Evolutionary conservation across 2,113 vertebrate species (phyloP).

Genomic region (Nothocercus nigrocapillus): DNA sequence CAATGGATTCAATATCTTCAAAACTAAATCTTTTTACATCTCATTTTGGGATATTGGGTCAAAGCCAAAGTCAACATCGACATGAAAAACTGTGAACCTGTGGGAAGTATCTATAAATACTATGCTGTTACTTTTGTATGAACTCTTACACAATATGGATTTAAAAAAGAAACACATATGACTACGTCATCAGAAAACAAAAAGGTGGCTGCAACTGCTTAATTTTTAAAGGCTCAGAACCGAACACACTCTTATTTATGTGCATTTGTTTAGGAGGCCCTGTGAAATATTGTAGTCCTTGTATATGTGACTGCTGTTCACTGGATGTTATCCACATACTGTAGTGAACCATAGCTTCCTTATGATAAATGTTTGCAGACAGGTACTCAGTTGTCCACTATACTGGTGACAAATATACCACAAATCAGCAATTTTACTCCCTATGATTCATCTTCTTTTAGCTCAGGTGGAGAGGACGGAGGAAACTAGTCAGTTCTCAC

Average conservation of each 20-base stretch:
- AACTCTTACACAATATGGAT: not conserved
- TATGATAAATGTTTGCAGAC: not conserved
- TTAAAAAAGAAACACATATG: not conserved
- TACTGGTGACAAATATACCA: not conserved
- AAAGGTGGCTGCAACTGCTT: not conserved
- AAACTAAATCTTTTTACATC: not conserved
- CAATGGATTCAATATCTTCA: not conserved
- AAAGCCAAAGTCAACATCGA: not conserved
- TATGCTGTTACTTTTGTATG: not conserved
- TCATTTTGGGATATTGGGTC: not conserved
- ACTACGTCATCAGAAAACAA: not conserved
- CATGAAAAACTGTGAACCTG: not conserved
- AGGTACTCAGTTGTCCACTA: not conserved
- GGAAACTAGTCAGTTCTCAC: not conserved
- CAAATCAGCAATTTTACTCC: not conserved
- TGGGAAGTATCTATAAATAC: not conserved
- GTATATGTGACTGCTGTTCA: not conserved
- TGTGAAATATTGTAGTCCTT: not conserved
- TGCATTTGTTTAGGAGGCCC: not conserved
- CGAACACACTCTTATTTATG: not conserved
- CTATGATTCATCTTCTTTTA: not conserved
- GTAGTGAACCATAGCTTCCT: not conserved
- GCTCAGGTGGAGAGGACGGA: fast-evolving
- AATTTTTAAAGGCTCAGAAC: not conserved
- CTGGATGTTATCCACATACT: not conserved